Conservation (phyloP, 2,797 vertebrate genomes). For the Darevskia mixta region DNA sequence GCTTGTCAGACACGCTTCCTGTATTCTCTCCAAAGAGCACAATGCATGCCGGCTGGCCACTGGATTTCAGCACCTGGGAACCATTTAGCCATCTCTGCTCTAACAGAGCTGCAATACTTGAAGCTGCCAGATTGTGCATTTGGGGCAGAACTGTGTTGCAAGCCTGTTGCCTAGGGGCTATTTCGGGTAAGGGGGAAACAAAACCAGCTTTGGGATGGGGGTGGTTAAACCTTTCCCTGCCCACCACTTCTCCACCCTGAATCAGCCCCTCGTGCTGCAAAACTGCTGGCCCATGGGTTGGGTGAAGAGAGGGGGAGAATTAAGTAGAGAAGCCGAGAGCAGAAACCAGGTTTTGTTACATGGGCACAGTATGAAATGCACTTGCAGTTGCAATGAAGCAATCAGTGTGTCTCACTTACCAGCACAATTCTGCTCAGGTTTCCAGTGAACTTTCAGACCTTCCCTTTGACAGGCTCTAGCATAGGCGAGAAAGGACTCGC, state of each 20-base stretch:
- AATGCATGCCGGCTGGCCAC: neutral
- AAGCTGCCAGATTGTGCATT: neutral
- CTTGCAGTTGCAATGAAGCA: neutral
- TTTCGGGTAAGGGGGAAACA: neutral
- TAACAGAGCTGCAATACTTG: neutral
- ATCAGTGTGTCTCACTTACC: constrained; percentile 79
- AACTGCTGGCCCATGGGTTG: too few species aligned
- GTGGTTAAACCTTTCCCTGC: neutral
- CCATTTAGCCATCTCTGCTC: neutral
- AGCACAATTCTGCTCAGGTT: constrained; percentile 88
- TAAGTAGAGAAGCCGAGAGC: neutral
- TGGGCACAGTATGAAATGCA: neutral
- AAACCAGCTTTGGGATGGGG: neutral
- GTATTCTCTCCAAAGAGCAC: neutral
- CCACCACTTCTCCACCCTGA: neutral
- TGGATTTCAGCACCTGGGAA: constrained; percentile 28
- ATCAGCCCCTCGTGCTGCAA: too few species aligned
- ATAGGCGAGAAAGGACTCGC: constrained; percentile 96
- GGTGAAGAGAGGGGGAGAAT: neutral
- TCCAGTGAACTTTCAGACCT: constrained; percentile 88
- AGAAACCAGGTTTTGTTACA: neutral
- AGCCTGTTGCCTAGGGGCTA: neutral
- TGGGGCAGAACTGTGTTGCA: neutral
- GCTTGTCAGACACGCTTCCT: constrained; percentile 37
- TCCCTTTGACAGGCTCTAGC: constrained; percentile 94